Evolutionary conservation across 35 echinoderm and acorn worm genomes (phyloP), one percentile per base, ranked within the genome.

Genomic region (Ptychodera flava): DNA sequence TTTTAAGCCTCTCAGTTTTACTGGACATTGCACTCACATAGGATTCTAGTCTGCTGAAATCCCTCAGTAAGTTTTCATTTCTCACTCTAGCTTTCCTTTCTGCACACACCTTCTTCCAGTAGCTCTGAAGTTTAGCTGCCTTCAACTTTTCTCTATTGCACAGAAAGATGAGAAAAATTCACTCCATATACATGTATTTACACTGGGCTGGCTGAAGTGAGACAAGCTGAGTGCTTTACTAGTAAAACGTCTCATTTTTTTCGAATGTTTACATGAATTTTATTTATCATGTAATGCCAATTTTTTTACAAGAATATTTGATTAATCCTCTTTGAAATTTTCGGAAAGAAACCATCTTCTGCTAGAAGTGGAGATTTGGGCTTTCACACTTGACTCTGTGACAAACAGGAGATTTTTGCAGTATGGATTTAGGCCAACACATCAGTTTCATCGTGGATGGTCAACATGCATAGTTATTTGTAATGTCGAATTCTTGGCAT

Each of bases 51-150:
- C 95, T 83, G 16, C 90, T 84, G 83, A 93, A 97, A 15, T 97
- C 92, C 33, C 78, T 76, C 16, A 97, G 85, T 28, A 97, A 90
- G 45, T 92, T 86, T 76, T 92, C 84, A 83, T 97, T 97, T 31
- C 95, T 88, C 75, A 87, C 92, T 52, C 83, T 80, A 34, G 92
- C 93, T 76, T 87, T 84, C 34, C 84, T 86, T 82, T 97, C 95
- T 64, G 93, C 95, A 85, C 95, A 97, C 32, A 97, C 36, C 37
- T 97, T 91, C 77, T 89, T 78, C 95, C 95, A 97, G 80, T 93
- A 91, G 34, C 83, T 88, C 34, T 97, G 95, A 15, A 97, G 87
- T 78, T 90, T 93, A 33, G 82, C 87, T 29, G 95, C 92, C 27
- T 84, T 88, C 32, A 91, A 76, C 33, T 88, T 89, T 88, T 36